These are phyloP conservation scores for Pseudochaenichthys georgianus DNA, from an alignment of 2,797 vertebrate genomes.

Conservation along the genomic window DNA sequence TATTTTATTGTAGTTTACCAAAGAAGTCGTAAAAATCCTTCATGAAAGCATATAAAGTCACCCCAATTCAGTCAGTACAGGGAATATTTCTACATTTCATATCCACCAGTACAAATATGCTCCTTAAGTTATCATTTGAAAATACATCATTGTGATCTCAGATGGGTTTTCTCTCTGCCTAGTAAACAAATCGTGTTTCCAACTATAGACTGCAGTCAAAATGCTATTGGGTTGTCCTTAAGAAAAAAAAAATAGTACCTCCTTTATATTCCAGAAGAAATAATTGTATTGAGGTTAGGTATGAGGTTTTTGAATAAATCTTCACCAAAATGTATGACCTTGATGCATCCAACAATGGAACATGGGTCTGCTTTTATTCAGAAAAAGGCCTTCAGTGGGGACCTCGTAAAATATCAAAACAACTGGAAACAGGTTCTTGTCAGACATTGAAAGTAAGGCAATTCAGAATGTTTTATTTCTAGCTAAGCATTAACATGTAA, in stretches of 20 bases:
- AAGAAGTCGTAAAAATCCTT: too few species aligned
- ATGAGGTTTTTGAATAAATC: not conserved
- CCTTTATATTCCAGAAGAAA: not conserved
- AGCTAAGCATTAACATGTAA: not conserved
- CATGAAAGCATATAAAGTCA: too few species aligned
- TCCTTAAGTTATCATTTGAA: not conserved
- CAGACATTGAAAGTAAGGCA: not conserved
- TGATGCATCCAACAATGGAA: conserved; percentile 10
- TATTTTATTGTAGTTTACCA: not conserved
- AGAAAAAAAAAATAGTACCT: too few species aligned
- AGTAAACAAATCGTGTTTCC: too few species aligned
- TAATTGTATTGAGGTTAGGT: not conserved
- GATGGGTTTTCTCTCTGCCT: too few species aligned
- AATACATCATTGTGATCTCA: not conserved
- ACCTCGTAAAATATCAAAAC: not conserved
- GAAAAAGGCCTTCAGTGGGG: conserved; percentile 20
- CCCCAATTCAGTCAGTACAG: not conserved
- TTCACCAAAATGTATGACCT: conserved; percentile 3
- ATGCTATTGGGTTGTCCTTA: too few species aligned
- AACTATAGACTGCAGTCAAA: too few species aligned
- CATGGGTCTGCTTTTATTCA: conserved; percentile 14
- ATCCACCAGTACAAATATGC: not conserved
- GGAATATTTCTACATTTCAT: not conserved
- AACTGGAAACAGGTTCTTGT: not conserved
- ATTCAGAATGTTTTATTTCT: conserved; percentile 3